These are phyloP conservation scores for Agriotes lineatus DNA, from an alignment of 2,888 invertebrate species.

Conservation along the genomic window DNA sequence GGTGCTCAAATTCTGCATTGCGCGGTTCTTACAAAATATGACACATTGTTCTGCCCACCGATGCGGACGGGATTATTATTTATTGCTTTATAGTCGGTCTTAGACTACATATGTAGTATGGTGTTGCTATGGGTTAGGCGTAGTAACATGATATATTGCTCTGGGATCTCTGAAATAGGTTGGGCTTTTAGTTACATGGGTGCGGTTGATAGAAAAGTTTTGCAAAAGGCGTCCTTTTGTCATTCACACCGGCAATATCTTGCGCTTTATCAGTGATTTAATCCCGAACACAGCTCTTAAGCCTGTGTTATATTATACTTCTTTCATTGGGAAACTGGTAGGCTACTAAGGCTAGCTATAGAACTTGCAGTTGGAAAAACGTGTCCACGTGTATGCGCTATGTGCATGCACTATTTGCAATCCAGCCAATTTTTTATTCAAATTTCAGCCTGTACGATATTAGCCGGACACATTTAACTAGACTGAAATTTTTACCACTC, in stretches of 20 bases:
- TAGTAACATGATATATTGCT: slow-evolving; percentile 40
- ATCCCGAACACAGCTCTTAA: too few relatives aligned
- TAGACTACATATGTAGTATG: slow-evolving; percentile 42
- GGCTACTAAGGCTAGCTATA: too few relatives aligned
- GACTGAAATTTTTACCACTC: too few relatives aligned
- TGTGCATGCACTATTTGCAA: too few relatives aligned
- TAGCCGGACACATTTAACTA: too few relatives aligned
- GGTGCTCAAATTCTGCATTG: slow-evolving; percentile 25
- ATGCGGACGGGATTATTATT: slow-evolving; percentile 42
- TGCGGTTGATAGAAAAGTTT: slow-evolving; percentile 30
- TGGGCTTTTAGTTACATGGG: slow-evolving; percentile 37
- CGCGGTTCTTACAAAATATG: slow-evolving; percentile 46
- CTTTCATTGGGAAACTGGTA: too few relatives aligned
- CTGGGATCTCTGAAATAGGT: slow-evolving; percentile 35
- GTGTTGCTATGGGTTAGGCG: slow-evolving; percentile 43
- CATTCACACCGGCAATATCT: not conserved
- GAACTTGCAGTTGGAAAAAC: too few relatives aligned
- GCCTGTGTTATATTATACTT: too few relatives aligned
- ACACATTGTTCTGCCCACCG: slow-evolving; percentile 51
- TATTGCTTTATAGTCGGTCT: slow-evolving; percentile 43
- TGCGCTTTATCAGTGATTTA: not conserved
- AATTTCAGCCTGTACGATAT: too few relatives aligned
- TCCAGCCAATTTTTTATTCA: too few relatives aligned
- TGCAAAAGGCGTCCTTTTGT: slow-evolving; percentile 12
- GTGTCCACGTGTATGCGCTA: too few relatives aligned